phyloP scores from a whole-genome alignment of 2,888 invertebrate species.

The Smittia sp. region DNA sequence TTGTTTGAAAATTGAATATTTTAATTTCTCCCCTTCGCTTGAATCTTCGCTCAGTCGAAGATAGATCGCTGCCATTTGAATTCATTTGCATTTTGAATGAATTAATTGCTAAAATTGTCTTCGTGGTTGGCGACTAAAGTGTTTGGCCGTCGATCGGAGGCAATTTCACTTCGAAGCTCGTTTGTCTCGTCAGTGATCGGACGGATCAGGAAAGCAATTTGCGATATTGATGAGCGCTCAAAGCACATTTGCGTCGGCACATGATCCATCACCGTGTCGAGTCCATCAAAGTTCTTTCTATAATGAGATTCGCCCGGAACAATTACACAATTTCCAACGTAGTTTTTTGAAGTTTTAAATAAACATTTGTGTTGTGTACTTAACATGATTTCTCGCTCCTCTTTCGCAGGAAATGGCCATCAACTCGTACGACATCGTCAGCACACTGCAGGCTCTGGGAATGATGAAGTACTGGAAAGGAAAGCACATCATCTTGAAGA shows the following conservation, averaged over 20 bases:
- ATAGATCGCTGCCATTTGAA: too few relatives aligned
- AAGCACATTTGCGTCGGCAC: too few relatives aligned
- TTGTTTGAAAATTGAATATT: too few relatives aligned
- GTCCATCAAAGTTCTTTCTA: too few relatives aligned
- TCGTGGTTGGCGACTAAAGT: too few relatives aligned
- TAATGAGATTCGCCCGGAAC: neutral
- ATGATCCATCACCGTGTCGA: too few relatives aligned
- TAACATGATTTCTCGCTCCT: conserved; percentile 50
- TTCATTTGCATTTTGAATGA: too few relatives aligned
- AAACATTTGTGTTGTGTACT: neutral
- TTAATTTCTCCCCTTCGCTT: too few relatives aligned
- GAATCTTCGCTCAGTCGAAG: too few relatives aligned
- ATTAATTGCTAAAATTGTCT: too few relatives aligned
- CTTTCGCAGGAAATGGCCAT: conserved; percentile 82
- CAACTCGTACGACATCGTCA: conserved; percentile 95
- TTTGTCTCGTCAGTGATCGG: neutral
- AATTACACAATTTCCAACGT: neutral
- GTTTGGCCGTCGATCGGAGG: neutral
- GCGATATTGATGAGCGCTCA: too few relatives aligned
- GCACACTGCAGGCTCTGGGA: conserved; percentile 91
- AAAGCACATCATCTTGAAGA: conserved; percentile 92
- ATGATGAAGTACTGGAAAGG: conserved; percentile 99
- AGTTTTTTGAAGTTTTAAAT: neutral
- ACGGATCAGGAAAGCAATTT: too few relatives aligned
- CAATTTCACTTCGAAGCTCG: neutral